Evolutionary conservation across 2,113 vertebrate species (phyloP).

Genomic region (Gymnocephalus cernua): DNA sequence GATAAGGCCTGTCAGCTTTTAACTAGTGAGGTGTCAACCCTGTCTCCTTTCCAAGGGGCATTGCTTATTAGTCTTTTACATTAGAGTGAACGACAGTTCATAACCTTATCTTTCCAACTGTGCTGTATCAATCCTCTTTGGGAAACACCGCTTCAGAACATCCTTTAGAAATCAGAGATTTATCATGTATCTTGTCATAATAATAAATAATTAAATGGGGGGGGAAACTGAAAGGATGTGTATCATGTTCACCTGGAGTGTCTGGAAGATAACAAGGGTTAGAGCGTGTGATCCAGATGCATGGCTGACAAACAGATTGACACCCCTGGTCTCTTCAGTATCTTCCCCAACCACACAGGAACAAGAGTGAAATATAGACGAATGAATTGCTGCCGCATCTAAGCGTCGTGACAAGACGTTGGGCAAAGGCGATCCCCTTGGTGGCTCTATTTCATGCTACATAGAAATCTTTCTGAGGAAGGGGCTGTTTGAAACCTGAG

Average conservation of each 20-base stretch:
- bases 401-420: slow-evolving; percentile 40
- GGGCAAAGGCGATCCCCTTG: slow-evolving; percentile 54
- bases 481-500: slow-evolving; percentile 49
- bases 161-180: slow-evolving; percentile 37
- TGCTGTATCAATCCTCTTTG: slow-evolving; percentile 58
- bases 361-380: slow-evolving; percentile 49
- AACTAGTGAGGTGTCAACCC: slow-evolving; percentile 34
- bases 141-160: slow-evolving; percentile 50
- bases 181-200: slow-evolving; percentile 57
- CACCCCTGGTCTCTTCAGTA: slow-evolving; percentile 35
- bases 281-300: slow-evolving; percentile 55
- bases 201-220: slow-evolving; percentile 16
- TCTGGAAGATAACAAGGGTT: slow-evolving; percentile 63
- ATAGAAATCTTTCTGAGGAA: slow-evolving; percentile 42
- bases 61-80: slow-evolving; percentile 39
- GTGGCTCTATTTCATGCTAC: slow-evolving; percentile 60
- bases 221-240: slow-evolving; percentile 23
- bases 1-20: slow-evolving; percentile 24
- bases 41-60: slow-evolving; percentile 19
- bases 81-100: slow-evolving; percentile 57
- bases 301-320: slow-evolving; percentile 57
- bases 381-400: slow-evolving; percentile 7
- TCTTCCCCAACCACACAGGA: slow-evolving; percentile 51
- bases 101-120: slow-evolving; percentile 58
- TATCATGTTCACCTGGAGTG: slow-evolving; percentile 52